Evolutionary conservation across 2,797 vertebrate genomes (phyloP), one percentile per base, ranked within the genome.

Genomic region (Cyprinella venusta): DNA sequence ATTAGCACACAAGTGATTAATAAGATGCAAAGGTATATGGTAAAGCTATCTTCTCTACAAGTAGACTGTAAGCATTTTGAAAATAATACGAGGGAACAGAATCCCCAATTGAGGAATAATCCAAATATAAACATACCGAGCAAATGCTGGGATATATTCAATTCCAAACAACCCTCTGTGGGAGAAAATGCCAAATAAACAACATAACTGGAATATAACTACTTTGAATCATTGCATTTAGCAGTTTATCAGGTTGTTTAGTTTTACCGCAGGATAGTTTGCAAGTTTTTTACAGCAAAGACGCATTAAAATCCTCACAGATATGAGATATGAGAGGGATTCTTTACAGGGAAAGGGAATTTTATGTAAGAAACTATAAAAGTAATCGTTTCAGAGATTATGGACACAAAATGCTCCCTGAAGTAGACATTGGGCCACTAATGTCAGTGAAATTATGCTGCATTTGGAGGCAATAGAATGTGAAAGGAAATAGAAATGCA

Each of bases 401-500:
- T 64, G 45, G 19, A 78, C 42, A 78, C 61, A 59, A 65, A 78
- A 67, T 67, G 26, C 50, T 19, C 26, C 33, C 61, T n/a, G 33
- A 79, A 56, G 16, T 38, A 71, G 18, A 69, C 38, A 52, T 8
- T 21, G 52, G 21, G n/a, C 9, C 52, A 54, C 48, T 74, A 74
- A 54, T 74, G 64, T 42, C 12, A 16, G 36, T 61, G 12, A 70
- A 45, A 61, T 80, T n/a, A 70, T 33, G 54, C 79, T 45, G 68
- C 26, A 4, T n/a, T 33, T 33, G 33, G 65, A 2, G 10, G 38
- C 38, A 16, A 24, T 63, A 38, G 40, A 50, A 64, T 65, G 30
- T 38, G 30, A 42, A 82, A 67, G 50, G 38, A 59, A 76, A 82
- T 76, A 68, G 80, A 75, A 65, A 74, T 52, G 45, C n/a, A n/a